phyloP scores from a whole-genome alignment of 2,888 invertebrate genomes.

The Keiferia lycopersicella region DNA sequence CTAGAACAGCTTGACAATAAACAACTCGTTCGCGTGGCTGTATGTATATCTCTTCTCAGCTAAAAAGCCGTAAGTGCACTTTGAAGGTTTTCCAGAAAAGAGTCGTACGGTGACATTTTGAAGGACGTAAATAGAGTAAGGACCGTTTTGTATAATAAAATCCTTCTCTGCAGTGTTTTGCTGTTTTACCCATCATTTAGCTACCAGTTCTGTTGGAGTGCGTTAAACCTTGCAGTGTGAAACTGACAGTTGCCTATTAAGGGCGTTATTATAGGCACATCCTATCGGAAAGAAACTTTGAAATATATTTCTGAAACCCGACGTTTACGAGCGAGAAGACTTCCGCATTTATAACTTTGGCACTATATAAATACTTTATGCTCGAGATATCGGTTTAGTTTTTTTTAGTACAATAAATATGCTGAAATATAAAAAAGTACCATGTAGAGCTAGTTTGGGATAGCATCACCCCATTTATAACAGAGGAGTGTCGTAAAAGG shows the following conservation, averaged over 20 bases:
- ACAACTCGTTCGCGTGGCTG: slow-evolving; percentile 40
- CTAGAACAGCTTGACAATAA: slow-evolving; percentile 23
- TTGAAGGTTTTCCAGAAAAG: slow-evolving; percentile 20
- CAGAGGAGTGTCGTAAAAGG: too few relatives aligned
- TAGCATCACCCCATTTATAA: too few relatives aligned
- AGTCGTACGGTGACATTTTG: not conserved
- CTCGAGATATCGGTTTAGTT: not conserved
- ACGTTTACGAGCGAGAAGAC: slow-evolving; percentile 13
- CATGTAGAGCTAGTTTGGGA: too few relatives aligned
- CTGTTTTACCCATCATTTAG: slow-evolving; percentile 47
- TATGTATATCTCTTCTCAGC: not conserved
- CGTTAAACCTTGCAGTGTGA: slow-evolving; percentile 43
- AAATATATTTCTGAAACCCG: slow-evolving; percentile 24
- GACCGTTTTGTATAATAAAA: slow-evolving; percentile 34
- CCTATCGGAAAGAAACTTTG: slow-evolving; percentile 24
- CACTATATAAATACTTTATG: not conserved
- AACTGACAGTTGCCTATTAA: slow-evolving; percentile 24
- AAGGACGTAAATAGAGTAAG: not conserved
- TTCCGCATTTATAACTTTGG: not conserved
- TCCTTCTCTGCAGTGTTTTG: slow-evolving; percentile 46
- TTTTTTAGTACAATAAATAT: not conserved
- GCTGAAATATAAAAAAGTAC: not conserved
- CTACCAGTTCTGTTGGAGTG: slow-evolving; percentile 51
- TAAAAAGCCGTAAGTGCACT: slow-evolving; percentile 25
- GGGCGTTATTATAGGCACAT: slow-evolving; percentile 25